Evolutionary conservation across 2,888 invertebrate species (phyloP), one percentile per base, ranked within the genome.

Genomic region (Caenorhabditis virilis): DNA sequence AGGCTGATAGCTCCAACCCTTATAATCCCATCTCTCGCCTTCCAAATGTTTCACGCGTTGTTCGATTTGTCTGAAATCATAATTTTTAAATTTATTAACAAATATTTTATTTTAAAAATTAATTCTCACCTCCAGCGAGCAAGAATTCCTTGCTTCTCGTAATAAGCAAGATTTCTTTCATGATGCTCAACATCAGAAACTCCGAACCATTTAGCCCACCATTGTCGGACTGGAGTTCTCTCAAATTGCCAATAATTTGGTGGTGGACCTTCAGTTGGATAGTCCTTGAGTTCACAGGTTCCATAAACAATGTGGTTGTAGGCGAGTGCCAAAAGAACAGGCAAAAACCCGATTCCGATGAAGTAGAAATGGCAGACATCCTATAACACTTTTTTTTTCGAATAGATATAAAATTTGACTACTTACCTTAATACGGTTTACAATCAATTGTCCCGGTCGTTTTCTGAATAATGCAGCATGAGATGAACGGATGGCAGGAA

Each of bases 201-300:
- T 18, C 80, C 80, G 50, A 77, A 73, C 61, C 72, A 62, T 55
- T 77, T 79, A 16, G 74, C 73, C 65, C 68, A 78, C 70, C 63
- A 70, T 62, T 80, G 80, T 39, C 78, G 70, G 23, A 79, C 48
- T 2, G 79, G 74, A 2, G 80, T 80, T 13, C 80, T 64, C 65
- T 80, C 80, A 60, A 74, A 80, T 58, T 80, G 80, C 80, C 80
- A 80, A 68, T 77, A 69, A 59, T 76, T 78, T 26, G 80, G 80
- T 22, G 74, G 57, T 15, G 77, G 68, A 7, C 78, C 78, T 35
- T 80, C 78, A 18, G 65, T 74, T 27, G 80, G 79, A 52, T 76
- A 73, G 43, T 80, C 79, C 49, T 71, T 76, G 43, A 79, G 64
- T 53, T 79, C 77, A 49, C 79, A 74, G 1, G 72, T 48, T 51